Conservation (phyloP, 2,888 invertebrate species). For the Lasioglossum villosulum region DNA sequence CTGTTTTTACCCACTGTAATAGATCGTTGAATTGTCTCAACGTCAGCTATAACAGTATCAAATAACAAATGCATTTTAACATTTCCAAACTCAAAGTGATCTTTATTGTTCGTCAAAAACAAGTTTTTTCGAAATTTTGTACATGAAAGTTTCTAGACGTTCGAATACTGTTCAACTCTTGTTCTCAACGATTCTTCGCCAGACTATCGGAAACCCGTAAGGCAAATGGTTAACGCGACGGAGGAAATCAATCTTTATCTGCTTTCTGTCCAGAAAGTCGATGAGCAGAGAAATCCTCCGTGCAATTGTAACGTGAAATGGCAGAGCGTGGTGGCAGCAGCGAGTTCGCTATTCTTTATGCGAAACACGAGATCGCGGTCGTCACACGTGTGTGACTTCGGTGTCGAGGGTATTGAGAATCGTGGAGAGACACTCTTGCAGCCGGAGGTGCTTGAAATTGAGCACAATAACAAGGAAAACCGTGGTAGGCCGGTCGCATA, state of each 20-base stretch:
- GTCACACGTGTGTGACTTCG: background rate
- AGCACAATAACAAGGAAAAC: constrained; percentile 14
- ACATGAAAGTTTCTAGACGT: too few relatives aligned
- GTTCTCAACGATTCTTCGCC: too few relatives aligned
- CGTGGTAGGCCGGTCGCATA: background rate
- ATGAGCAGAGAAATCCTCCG: background rate
- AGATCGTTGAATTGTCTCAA: too few relatives aligned
- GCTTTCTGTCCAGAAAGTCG: background rate
- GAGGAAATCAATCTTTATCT: too few relatives aligned
- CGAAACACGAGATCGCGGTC: constrained; percentile 11
- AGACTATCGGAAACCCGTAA: background rate
- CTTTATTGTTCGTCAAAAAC: too few relatives aligned
- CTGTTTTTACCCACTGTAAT: too few relatives aligned
- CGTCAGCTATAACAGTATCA: too few relatives aligned
- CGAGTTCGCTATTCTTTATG: background rate
- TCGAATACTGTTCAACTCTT: too few relatives aligned
- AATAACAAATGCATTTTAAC: too few relatives aligned
- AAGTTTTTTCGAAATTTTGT: too few relatives aligned
- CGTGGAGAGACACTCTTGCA: background rate
- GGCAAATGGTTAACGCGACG: background rate
- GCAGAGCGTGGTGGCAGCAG: background rate
- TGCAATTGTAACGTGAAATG: background rate
- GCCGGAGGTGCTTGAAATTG: background rate
- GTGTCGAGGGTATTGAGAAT: background rate
- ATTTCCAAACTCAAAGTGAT: too few relatives aligned